phyloP scores from a whole-genome alignment of 2,888 invertebrate species.

The Tortricodes alternella region DNA sequence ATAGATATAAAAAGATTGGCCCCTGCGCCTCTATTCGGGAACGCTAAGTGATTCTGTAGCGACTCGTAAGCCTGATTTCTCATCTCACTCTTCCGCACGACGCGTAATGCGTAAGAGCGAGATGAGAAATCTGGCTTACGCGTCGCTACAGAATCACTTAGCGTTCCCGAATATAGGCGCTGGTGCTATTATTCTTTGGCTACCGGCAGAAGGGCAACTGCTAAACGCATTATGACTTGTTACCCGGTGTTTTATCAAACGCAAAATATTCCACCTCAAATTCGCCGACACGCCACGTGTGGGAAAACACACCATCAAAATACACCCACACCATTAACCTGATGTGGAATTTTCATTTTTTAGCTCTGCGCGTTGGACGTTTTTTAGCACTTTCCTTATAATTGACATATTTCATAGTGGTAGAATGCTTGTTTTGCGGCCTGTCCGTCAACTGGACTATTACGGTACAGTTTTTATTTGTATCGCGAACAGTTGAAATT shows the following conservation, averaged over 20 bases:
- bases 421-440: slow-evolving; percentile 10
- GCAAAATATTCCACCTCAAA: slow-evolving; percentile 41
- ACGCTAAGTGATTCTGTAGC: no score
- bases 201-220: slow-evolving; percentile 44
- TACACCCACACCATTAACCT: slow-evolving; percentile 49
- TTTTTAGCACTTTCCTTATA: slow-evolving; percentile 19
- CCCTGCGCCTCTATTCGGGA: no score
- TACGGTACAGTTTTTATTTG: slow-evolving; percentile 12
- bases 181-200: slow-evolving; percentile 46
- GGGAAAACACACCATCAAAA: slow-evolving; percentile 51
- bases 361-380: slow-evolving; percentile 36
- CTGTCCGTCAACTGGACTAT: slow-evolving; percentile 24
- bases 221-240: slow-evolving; percentile 73
- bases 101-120: no score
- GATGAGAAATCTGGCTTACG: no score
- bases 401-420: slow-evolving; percentile 28
- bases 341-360: slow-evolving; percentile 43
- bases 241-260: slow-evolving; percentile 54
- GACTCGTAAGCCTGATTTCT: no score
- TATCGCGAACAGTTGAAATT: background rate
- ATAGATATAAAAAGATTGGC: no score
- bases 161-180: no score
- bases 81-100: no score
- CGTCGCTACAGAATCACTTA: no score
- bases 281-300: slow-evolving; percentile 45